Evolutionary conservation across 2,113 vertebrate genomes (phyloP).

Genomic region (Sinocyclocheilus grahami): DNA sequence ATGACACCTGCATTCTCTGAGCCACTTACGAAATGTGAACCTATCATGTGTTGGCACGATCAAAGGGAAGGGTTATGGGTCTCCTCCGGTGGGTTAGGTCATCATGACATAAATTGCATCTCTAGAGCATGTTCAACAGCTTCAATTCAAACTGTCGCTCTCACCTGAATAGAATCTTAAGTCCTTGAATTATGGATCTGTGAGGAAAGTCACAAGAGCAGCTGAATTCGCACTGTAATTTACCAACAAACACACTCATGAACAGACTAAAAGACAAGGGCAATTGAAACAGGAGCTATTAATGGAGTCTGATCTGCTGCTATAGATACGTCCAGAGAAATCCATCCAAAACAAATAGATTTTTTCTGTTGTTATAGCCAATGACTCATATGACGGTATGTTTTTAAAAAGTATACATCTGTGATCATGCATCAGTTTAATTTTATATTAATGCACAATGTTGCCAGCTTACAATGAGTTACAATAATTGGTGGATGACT

Average conservation of each 20-base stretch:
- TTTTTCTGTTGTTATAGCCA: background rate
- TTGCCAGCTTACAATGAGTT: background rate
- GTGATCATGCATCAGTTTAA: background rate
- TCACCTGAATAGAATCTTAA: background rate
- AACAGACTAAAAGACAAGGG: background rate
- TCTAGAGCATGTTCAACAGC: background rate
- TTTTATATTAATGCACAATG: background rate
- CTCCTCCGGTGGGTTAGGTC: background rate
- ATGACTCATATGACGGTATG: background rate
- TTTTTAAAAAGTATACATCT: background rate
- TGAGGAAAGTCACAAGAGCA: background rate
- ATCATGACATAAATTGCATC: background rate
- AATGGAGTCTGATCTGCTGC: background rate
- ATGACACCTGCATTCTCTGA: background rate
- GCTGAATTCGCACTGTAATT: slow-evolving; percentile 5
- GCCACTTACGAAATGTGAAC: background rate
- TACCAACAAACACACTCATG: slow-evolving; percentile 9
- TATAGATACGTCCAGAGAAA: background rate
- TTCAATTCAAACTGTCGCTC: background rate
- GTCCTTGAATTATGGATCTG: background rate
- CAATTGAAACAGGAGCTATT: background rate
- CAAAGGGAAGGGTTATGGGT: background rate
- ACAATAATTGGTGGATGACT: background rate
- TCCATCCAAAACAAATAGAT: background rate
- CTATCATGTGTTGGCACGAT: background rate